A percentile compares a stretch with the other conserved stretches of the same genome.
phyloP scores from a whole-genome alignment of 2,797 vertebrate species.

The Hirundo rustica region DNA sequence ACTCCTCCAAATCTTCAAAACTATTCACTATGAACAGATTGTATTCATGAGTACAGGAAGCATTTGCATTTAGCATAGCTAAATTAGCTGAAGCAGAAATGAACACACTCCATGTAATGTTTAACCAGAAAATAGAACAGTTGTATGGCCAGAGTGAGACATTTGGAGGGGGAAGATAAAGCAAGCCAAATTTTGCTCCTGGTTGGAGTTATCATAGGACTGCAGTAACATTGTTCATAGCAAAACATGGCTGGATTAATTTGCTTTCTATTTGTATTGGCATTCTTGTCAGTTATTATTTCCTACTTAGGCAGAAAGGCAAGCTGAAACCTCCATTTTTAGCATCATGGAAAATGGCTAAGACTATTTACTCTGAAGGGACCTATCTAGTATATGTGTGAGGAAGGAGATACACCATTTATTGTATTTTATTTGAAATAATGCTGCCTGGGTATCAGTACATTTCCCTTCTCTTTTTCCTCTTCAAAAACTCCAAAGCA shows the following conservation, averaged over 20 bases:
- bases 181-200: constrained; percentile 16
- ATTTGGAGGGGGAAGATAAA: neutral
- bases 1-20: constrained; percentile 57
- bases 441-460: neutral
- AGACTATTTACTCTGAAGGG: neutral
- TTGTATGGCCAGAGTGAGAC: constrained; percentile 5
- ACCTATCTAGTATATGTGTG: neutral
- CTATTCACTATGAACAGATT: constrained; percentile 68
- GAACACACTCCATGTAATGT: constrained; percentile 41
- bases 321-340: neutral
- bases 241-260: neutral
- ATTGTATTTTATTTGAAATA: neutral
- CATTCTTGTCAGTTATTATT: neutral
- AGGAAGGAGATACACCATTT: neutral
- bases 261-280: neutral
- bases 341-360: neutral
- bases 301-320: neutral
- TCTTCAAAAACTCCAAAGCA: neutral
- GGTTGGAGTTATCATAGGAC: neutral
- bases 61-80: constrained; percentile 65
- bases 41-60: constrained; percentile 69
- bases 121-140: constrained; percentile 46
- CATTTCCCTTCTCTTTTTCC: neutral
- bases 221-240: neutral
- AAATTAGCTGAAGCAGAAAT: constrained; percentile 59